A percentile compares a stretch with the other conserved stretches of the same genome.
phyloP scores from a whole-genome alignment of 2,797 vertebrate species.

The Sphenodon punctatus region DNA sequence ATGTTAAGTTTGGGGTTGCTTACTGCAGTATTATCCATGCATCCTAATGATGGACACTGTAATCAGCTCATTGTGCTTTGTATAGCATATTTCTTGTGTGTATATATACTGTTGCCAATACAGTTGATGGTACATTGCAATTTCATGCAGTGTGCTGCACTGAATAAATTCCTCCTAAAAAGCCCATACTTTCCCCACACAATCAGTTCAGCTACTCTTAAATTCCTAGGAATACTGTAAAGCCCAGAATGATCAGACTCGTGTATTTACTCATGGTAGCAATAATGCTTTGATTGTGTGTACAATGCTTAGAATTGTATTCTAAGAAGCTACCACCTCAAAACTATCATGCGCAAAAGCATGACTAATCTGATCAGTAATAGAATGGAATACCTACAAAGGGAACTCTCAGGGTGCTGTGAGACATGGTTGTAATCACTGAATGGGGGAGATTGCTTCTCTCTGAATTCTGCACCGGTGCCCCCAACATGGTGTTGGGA shows the following conservation, averaged over 20 bases:
- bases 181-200: background rate
- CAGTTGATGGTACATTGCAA: background rate
- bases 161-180: background rate
- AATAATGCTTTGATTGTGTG: too few relatives aligned
- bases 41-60: background rate
- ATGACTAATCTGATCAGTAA: background rate
- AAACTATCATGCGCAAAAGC: too few relatives aligned
- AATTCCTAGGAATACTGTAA: too few relatives aligned
- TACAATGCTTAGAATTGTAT: background rate
- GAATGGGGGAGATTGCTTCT: background rate
- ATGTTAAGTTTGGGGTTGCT: too few relatives aligned
- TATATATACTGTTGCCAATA: background rate
- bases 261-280: too few relatives aligned
- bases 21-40: background rate
- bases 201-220: too few relatives aligned
- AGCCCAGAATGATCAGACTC: too few relatives aligned
- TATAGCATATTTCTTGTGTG: too few relatives aligned
- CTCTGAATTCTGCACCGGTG: background rate
- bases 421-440: background rate
- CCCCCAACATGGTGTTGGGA: too few relatives aligned
- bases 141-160: background rate
- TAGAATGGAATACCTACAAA: background rate
- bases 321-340: background rate
- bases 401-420: background rate
- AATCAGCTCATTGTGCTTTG: background rate